Evolutionary conservation across 2,888 invertebrate genomes (phyloP).

Genomic region (Hydropsyche betteni): DNA sequence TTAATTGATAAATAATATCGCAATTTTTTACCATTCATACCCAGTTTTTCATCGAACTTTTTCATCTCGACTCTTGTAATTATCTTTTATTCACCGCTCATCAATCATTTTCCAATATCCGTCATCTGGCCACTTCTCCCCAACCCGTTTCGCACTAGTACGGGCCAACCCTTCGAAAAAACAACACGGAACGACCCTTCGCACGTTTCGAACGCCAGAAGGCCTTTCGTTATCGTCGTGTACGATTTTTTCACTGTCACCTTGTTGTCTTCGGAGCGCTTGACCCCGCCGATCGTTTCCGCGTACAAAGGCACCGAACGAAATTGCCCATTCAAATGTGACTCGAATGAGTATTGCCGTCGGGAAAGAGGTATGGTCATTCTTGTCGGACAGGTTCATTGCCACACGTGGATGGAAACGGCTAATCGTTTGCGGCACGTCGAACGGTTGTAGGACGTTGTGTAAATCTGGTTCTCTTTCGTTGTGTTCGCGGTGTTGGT

Average conservation of each 20-base stretch:
- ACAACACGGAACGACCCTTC: no score
- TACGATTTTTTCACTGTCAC: background rate
- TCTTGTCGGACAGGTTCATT: slow-evolving; percentile 33
- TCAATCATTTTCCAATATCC: slow-evolving; percentile 24
- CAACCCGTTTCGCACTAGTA: background rate
- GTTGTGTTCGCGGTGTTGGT: no score
- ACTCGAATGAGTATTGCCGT: slow-evolving; percentile 14
- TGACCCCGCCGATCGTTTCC: slow-evolving; percentile 6
- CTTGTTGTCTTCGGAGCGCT: background rate
- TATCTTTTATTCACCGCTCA: slow-evolving; percentile 23
- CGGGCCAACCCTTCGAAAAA: no score
- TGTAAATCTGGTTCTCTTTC: no score
- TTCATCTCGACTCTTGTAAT: slow-evolving; percentile 3
- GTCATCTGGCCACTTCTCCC: background rate
- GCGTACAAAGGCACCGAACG: slow-evolving; percentile 2
- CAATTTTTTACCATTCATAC: background rate
- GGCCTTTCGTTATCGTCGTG: no score
- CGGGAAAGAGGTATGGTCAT: background rate
- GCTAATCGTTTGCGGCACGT: no score
- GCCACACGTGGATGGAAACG: background rate
- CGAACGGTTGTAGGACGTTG: no score
- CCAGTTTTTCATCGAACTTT: background rate
- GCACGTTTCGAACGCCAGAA: no score
- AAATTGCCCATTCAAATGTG: slow-evolving; percentile 28
- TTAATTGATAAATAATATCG: no score